Percentiles rank a stretch among this genome's conserved stretches.
Evolutionary conservation across 2,888 invertebrate genomes (phyloP).

Genomic region (Athripsodes cinereus): DNA sequence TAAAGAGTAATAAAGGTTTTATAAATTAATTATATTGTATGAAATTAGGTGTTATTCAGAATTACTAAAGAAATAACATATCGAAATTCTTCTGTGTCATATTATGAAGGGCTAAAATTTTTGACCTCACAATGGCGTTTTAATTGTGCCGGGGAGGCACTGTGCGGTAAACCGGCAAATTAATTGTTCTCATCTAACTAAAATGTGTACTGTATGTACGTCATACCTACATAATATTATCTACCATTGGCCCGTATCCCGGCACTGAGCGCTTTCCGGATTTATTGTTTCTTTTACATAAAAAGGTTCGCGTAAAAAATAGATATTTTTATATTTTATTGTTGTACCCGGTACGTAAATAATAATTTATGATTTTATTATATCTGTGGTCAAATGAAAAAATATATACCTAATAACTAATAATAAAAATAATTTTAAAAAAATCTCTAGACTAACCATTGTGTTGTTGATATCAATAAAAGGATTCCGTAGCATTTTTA

Average conservation of each 20-base stretch:
- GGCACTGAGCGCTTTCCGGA: background rate
- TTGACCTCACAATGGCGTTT: constrained; percentile 19
- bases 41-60: too few species aligned
- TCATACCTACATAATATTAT: too few species aligned
- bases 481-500: too few species aligned
- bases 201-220: too few species aligned
- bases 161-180: constrained; percentile 23
- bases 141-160: constrained; percentile 19
- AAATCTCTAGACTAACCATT: too few species aligned
- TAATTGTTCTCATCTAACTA: constrained; percentile 20
- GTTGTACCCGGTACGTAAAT: background rate
- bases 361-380: background rate
- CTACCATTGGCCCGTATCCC: background rate
- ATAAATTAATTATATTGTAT: too few species aligned
- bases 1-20: too few species aligned
- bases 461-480: too few species aligned
- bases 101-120: constrained; percentile 18
- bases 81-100: background rate
- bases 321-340: background rate
- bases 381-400: background rate
- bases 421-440: too few species aligned
- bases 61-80: too few species aligned
- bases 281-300: constrained; percentile 20
- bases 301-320: constrained; percentile 16
- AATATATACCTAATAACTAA: too few species aligned